These are phyloP conservation scores for Trileptium ribeirensis DNA, from an alignment of 2,888 invertebrate genomes.

Conservation along the genomic window DNA sequence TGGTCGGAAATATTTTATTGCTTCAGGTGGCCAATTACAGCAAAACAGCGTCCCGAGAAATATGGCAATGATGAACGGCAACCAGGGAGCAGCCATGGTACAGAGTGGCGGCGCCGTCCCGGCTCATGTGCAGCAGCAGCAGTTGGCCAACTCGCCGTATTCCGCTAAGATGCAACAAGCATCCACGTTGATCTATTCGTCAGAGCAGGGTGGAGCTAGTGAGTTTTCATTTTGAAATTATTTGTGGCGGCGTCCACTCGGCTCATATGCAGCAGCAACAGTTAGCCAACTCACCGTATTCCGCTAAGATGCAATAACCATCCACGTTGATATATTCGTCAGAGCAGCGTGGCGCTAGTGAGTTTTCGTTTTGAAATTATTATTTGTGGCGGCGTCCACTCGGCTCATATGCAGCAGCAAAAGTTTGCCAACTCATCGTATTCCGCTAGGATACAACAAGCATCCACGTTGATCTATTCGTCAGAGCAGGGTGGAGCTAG, in stretches of 20 bases:
- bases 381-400: too few species aligned
- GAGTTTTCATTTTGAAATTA: too few species aligned
- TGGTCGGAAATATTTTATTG: too few species aligned
- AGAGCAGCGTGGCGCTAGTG: conserved; percentile 34
- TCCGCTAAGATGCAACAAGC: conserved; percentile 22
- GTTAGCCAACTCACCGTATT: conserved; percentile 25
- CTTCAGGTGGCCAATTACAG: too few species aligned
- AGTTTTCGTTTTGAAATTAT: too few species aligned
- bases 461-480: conserved; percentile 37
- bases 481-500: conserved; percentile 35
- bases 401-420: too few species aligned
- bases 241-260: too few species aligned
- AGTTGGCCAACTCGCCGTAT: conserved; percentile 28
- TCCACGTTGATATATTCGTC: conserved; percentile 40
- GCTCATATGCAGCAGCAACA: not conserved
- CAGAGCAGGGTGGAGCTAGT: conserved; percentile 35
- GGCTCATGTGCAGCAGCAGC: too few species aligned
- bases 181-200: conserved; percentile 38
- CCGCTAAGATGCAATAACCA: conserved; percentile 23
- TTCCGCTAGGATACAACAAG: conserved; percentile 22
- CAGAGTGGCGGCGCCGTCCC: too few species aligned
- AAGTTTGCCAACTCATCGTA: conserved; percentile 27
- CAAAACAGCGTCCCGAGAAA: too few species aligned
- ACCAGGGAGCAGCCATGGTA: too few species aligned
- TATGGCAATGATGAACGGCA: too few species aligned